Percentiles rank a stretch among this genome's conserved stretches.
These are phyloP conservation scores for Microplitis demolitor DNA, from an alignment of 1,140 invertebrate species.

Conservation along the genomic window DNA sequence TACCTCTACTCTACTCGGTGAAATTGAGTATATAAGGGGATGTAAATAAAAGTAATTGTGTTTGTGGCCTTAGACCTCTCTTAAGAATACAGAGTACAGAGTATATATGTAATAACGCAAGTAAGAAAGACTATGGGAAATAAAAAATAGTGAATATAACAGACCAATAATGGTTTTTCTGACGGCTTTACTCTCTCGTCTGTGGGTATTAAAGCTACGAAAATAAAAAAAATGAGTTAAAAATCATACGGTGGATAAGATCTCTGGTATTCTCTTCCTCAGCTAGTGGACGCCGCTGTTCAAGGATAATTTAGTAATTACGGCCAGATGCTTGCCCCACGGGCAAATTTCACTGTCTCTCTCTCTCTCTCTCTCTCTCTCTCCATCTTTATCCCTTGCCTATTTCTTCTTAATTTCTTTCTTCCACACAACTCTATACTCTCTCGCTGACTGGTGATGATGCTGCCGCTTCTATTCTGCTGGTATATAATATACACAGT, in stretches of 20 bases:
- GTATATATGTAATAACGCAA: no score
- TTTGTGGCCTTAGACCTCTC: no score
- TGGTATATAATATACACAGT: background rate
- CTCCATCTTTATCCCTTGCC: conserved; percentile 1
- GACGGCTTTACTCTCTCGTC: conserved; percentile 2
- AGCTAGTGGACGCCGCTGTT: conserved; percentile 24
- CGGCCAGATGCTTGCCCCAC: conserved; percentile 44
- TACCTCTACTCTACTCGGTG: background rate
- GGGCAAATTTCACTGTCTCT: conserved; percentile 24
- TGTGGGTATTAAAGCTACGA: background rate
- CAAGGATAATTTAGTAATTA: conserved; percentile 52
- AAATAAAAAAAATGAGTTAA: background rate
- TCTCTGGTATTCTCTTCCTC: conserved; percentile 10
- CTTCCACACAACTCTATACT: background rate
- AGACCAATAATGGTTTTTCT: conserved; percentile 4
- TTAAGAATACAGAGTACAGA: no score
- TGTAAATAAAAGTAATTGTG: no score
- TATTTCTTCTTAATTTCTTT: background rate
- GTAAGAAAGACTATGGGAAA: background rate
- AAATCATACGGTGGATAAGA: conserved; percentile 20
- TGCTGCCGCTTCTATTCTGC: no score
- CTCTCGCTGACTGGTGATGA: background rate
- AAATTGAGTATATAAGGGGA: background rate
- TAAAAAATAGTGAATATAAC: conserved; percentile 7
- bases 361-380: background rate